Base-by-base conservation (phyloP, 2,113 vertebrate species). In the Terrapene triunguis region DNA sequence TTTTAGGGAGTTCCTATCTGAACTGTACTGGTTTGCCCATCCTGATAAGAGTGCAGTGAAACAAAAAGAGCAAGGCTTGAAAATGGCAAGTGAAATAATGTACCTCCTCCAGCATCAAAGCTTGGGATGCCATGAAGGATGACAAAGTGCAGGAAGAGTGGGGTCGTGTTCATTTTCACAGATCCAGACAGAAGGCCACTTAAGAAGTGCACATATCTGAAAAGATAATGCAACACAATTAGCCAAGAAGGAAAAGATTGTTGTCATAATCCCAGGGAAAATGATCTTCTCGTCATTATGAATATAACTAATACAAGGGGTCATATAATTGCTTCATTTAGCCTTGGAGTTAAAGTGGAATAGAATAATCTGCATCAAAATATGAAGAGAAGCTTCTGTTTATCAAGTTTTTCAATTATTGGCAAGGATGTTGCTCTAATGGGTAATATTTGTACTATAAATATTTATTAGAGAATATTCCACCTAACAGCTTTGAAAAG, bases 161-260 rank as follows among this genome's bases (percentile, higher is more conserved):
- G 99, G 0, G 98, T 98, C 27, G 99, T 96, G 16, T 99, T 99
- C 99, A 99, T 99, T 97, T 99, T 99, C 98, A 99, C 98, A 3
- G 98, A 99, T 48, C 99, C 99, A 3, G 99, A 99, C 2, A 99
- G 97, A 53, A 99, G 99, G 80, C 99, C 99, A 92, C 98, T 99
- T 94, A 99, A 98, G 95, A 99, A 99, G 95, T 99, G 99, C 65
- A 99, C 99, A 0, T 99, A 99, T 92, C 99, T 99, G 98, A 85
- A 32, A 95, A 38, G 4, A 86, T 81, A 91, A 17, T 79, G 82
- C 88, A 84, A 44, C 38, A 48, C 17, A 92, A 89, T 96, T 94
- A 95, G 59, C 83, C 95, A 82, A 95, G 82, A 88, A 1, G 8
- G 80, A 54, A 47, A 84, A 85, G 35, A 8, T 8, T 72, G 35